Percentiles rank a stretch among this genome's conserved stretches.
Conservation (phyloP, 2,797 vertebrate genomes). For the Myoxocephalus aenaeus region DNA sequence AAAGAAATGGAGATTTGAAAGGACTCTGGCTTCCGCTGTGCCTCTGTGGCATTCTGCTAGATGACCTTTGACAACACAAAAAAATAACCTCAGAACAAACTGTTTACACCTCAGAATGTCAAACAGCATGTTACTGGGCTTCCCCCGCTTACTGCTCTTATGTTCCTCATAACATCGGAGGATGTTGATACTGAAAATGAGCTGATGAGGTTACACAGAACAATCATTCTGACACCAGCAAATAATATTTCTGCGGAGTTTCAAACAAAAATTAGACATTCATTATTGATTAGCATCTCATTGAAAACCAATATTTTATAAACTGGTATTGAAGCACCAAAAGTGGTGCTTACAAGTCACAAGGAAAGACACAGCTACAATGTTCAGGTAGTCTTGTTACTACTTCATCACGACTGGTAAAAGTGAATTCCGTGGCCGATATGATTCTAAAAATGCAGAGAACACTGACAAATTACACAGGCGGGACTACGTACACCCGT, state of each 20-base stretch:
- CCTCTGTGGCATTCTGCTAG: constrained; percentile 55
- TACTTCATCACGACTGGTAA: not conserved
- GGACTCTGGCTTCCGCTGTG: constrained; percentile 46
- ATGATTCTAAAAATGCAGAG: not conserved
- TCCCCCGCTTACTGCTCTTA: constrained; percentile 67
- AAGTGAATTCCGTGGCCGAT: not conserved
- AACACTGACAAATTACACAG: not conserved
- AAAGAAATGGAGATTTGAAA: constrained; percentile 47
- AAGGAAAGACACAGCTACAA: not conserved
- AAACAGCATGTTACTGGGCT: constrained; percentile 69
- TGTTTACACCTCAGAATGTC: constrained; percentile 73
- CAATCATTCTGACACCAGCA: constrained; percentile 33
- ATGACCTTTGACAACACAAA: constrained; percentile 81
- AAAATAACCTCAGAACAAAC: constrained; percentile 76
- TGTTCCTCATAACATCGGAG: constrained; percentile 65
- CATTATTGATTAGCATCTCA: not conserved
- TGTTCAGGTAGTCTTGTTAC: not conserved
- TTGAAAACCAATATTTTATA: constrained; percentile 1
- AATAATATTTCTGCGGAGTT: constrained; percentile 35
- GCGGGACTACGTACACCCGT: too few species aligned
- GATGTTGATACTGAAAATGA: constrained; percentile 53
- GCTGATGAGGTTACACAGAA: constrained; percentile 46
- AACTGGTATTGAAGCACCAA: not conserved
- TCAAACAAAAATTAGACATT: constrained; percentile 8
- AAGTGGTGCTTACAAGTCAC: not conserved